Base-by-base conservation (phyloP, 2,113 vertebrate species). In the Edolisoma coerulescens region DNA sequence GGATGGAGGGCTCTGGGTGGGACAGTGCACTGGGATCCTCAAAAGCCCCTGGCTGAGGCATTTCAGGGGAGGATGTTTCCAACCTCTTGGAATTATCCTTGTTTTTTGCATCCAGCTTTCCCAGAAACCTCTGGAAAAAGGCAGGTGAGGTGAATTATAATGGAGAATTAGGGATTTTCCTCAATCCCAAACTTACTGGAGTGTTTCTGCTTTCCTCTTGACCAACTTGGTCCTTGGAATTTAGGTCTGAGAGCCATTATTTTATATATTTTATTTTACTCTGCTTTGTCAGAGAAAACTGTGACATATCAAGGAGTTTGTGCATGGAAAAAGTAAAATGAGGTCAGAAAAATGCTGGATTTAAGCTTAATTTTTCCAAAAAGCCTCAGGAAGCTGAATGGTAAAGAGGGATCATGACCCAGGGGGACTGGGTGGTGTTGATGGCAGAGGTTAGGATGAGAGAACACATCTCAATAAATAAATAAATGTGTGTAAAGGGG, bases 291-390 rank as follows among this genome's bases (percentile, higher is more conserved):
- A 35, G 60, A 83, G 22, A 19, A 71, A 67, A 35, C 16, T 28
- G 44, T 33, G n/a, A 42, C 2, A 1, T 21, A 33, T 21, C 26
- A 3, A 7, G 6, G 16, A 2, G 5, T 50, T 47, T 54, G 22
- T 47, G 35, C 10, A 22, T 7, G 12, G 14, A 7, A 77, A 45
- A 89, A 65, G 3, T 13, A 77, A 78, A 33, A 3, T 24, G 24
- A 35, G 10, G 30, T 67, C 13, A 33, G 19, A 61, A 57, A 85
- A 9, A 12, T 39, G 14, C n/a, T 52, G 28, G 11, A 1, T 9
- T 44, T 49, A 39, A 35, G 41, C 13, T 24, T 7, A 21, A 4
- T 8, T 16, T 30, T 65, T 61, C 35, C 16, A 27, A 59, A 27
- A 10, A 69, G 3, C 35, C 26, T 37, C 15, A 76, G 67, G 32